A percentile compares a stretch with the other conserved stretches of the same genome.
These are phyloP conservation scores for Lindbergichthys nudifrons DNA, from an alignment of 2,797 vertebrate genomes.

Conservation along the genomic window DNA sequence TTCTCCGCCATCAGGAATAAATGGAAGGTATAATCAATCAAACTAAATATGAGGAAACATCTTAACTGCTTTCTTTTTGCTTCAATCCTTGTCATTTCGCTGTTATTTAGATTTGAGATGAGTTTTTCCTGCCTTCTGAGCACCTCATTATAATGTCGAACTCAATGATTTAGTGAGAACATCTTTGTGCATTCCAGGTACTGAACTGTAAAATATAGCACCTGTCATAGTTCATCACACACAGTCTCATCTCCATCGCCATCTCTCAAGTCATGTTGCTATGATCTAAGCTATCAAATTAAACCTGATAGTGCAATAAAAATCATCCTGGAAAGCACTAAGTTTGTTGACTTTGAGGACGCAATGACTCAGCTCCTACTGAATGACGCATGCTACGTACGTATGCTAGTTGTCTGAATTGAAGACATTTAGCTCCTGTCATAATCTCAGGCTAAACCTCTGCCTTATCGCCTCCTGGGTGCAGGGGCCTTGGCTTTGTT, in stretches of 20 bases:
- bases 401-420: slow-evolving; percentile 65
- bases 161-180: slow-evolving; percentile 12
- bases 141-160: slow-evolving; percentile 12
- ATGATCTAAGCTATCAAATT: slow-evolving; percentile 27
- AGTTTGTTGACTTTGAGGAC: slow-evolving; percentile 49
- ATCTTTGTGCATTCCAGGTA: slow-evolving; percentile 2
- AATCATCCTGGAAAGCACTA: slow-evolving; percentile 23
- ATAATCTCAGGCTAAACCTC: slow-evolving; percentile 77
- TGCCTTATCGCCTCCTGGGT: slow-evolving; percentile 71
- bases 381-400: slow-evolving; percentile 68
- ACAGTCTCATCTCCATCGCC: slow-evolving; percentile 12
- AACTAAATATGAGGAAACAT: slow-evolving; percentile 12
- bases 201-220: slow-evolving; percentile 18
- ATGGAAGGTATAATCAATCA: slow-evolving; percentile 11
- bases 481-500: slow-evolving; percentile 77
- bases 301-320: slow-evolving; percentile 31
- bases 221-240: slow-evolving; percentile 34
- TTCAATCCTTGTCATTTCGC: background rate
- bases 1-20: slow-evolving; percentile 16
- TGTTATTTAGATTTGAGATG: background rate
- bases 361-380: slow-evolving; percentile 68
- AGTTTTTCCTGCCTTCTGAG: slow-evolving; percentile 10
- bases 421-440: slow-evolving; percentile 74
- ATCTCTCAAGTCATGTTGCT: slow-evolving; percentile 11
- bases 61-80: background rate